These are phyloP conservation scores for Cheilosia vulpina DNA, from an alignment of 2,888 invertebrate genomes.

Conservation along the genomic window DNA sequence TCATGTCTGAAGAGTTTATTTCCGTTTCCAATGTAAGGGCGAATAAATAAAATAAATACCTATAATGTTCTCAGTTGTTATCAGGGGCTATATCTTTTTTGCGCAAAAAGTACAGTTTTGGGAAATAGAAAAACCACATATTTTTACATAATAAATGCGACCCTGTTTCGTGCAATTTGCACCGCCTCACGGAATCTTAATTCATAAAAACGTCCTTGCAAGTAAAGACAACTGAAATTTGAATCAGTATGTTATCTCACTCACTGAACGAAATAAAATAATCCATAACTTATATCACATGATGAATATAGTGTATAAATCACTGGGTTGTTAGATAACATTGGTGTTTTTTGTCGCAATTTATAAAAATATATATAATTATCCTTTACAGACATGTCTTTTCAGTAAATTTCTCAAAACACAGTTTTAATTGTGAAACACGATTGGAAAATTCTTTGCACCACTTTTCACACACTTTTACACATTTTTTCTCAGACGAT, in stretches of 20 bases:
- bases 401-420: not conserved
- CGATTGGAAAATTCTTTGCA: not conserved
- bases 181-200: not conserved
- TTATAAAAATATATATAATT: not conserved
- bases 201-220: not conserved
- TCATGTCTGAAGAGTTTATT: too few relatives aligned
- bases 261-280: slow-evolving; percentile 25
- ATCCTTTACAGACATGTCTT: not conserved
- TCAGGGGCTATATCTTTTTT: too few relatives aligned
- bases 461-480: not conserved
- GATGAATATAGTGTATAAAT: slow-evolving; percentile 37
- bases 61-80: too few relatives aligned
- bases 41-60: too few relatives aligned
- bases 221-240: slow-evolving; percentile 1
- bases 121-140: not conserved
- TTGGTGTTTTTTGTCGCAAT: not conserved
- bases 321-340: slow-evolving; percentile 41
- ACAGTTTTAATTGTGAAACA: not conserved
- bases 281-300: slow-evolving; percentile 56
- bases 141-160: not conserved
- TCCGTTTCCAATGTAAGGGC: too few relatives aligned
- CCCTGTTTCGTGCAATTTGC: not conserved
- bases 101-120: too few relatives aligned
- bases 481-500: slow-evolving; percentile 5
- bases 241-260: slow-evolving; percentile 53